phyloP scores from a whole-genome alignment of 2,797 vertebrate genomes.

The Huso huso region DNA sequence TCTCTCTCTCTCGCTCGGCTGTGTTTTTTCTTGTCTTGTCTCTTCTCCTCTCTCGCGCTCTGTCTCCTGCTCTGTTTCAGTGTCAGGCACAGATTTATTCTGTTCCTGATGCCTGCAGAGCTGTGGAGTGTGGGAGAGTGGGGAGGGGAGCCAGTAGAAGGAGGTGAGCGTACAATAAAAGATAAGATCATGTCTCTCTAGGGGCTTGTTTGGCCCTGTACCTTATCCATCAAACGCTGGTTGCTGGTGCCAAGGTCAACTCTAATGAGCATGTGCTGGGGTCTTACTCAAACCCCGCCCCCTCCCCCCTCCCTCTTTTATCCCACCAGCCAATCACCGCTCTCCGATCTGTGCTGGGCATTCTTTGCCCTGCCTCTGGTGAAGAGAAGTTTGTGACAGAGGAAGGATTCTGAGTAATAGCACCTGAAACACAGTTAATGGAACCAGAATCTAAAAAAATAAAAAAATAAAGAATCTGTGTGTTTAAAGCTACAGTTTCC shows the following conservation, averaged over 20 bases:
- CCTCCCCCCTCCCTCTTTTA: constrained; percentile 35
- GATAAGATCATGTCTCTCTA: constrained; percentile 79
- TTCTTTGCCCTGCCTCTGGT: constrained; percentile 22
- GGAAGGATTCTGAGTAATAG: rapidly evolving
- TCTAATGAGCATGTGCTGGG: constrained; percentile 86
- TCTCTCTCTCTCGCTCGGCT: not conserved
- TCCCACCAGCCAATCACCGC: not conserved
- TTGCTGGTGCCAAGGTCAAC: constrained; percentile 88
- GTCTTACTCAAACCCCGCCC: constrained; percentile 63
- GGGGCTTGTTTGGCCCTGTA: constrained; percentile 78
- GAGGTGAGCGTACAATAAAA: constrained; percentile 82
- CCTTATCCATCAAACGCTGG: constrained; percentile 87
- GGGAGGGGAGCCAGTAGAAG: constrained; percentile 37
- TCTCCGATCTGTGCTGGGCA: not conserved
- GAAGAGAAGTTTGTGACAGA: constrained; percentile 19
- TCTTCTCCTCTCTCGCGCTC: not conserved
- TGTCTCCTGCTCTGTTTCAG: constrained; percentile 23
- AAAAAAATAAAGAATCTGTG: not conserved
- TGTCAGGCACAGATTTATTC: constrained; percentile 94
- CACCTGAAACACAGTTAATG: not conserved
- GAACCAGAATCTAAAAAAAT: not conserved
- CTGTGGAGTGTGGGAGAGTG: constrained; percentile 43
- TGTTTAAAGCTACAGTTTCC: not conserved
- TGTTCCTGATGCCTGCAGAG: constrained; percentile 68
- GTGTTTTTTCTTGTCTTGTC: no score